phyloP scores from a whole-genome alignment of 2,797 vertebrate species.

The Podarcis siculus region DNA sequence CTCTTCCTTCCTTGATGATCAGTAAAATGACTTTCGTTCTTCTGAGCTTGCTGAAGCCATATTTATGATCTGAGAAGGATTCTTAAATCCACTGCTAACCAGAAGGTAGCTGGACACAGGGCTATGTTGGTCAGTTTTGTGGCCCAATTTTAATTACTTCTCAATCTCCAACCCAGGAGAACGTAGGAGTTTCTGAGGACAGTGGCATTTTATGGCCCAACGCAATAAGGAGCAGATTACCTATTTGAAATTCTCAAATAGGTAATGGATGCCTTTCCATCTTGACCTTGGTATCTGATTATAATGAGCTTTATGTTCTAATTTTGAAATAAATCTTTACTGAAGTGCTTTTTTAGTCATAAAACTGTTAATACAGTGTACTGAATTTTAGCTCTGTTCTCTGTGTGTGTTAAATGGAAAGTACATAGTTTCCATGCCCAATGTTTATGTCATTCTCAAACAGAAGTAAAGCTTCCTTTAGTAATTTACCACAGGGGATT shows the following conservation, averaged over 20 bases:
- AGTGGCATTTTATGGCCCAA: not conserved
- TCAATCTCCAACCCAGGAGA: not conserved
- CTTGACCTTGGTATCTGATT: not conserved
- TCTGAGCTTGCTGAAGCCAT: constrained; percentile 90
- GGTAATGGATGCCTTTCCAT: not conserved
- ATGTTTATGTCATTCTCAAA: not conserved
- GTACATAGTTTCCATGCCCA: not conserved
- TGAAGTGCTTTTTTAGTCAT: not conserved
- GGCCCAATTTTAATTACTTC: not conserved
- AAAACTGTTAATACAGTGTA: not conserved
- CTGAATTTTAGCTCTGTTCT: not conserved
- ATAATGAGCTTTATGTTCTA: not conserved
- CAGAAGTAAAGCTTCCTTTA: not conserved
- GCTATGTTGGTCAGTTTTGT: not conserved
- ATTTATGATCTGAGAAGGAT: constrained; percentile 85
- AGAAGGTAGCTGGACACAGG: not conserved
- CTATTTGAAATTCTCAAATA: not conserved
- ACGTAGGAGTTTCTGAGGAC: no score
- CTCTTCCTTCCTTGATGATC: constrained; percentile 83
- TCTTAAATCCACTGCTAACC: not conserved
- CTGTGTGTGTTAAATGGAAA: not conserved
- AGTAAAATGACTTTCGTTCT: constrained; percentile 92
- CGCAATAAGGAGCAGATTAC: not conserved
- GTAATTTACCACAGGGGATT: not conserved
- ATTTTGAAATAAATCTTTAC: not conserved